Conservation (phyloP, 2,113 vertebrate genomes). For the Alethe diademata region DNA sequence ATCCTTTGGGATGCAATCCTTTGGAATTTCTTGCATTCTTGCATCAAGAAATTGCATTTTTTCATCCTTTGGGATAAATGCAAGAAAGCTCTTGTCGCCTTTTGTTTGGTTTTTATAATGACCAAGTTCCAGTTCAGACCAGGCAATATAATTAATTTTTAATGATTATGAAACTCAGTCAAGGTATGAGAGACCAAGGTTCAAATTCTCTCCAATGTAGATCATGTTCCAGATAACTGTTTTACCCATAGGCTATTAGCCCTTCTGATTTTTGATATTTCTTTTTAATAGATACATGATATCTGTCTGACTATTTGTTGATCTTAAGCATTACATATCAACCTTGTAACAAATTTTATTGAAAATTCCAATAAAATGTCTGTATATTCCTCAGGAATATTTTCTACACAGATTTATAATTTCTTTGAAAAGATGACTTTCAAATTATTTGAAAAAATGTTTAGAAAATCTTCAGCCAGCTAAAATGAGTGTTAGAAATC, state of each 20-base stretch:
- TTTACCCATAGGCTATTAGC: background rate
- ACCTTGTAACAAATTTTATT: background rate
- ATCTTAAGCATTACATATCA: background rate
- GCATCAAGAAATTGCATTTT: no score
- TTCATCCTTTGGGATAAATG: background rate
- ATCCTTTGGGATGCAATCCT: no score
- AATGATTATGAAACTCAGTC: background rate
- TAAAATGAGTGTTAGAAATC: background rate
- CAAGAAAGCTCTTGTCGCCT: background rate
- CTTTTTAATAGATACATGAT: background rate
- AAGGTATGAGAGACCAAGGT: background rate
- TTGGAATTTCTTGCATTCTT: no score
- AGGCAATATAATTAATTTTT: background rate
- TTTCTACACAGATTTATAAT: background rate
- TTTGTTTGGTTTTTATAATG: background rate
- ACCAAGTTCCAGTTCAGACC: background rate
- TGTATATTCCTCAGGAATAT: background rate
- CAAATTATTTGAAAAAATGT: background rate
- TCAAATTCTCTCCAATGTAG: background rate
- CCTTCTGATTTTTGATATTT: background rate
- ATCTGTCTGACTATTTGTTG: background rate
- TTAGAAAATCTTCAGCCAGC: background rate
- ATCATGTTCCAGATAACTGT: background rate
- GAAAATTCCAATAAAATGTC: background rate
- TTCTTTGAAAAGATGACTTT: background rate